Evolutionary conservation across 2,113 vertebrate genomes (phyloP).

Genomic region (Micronycteris hirsuta): DNA sequence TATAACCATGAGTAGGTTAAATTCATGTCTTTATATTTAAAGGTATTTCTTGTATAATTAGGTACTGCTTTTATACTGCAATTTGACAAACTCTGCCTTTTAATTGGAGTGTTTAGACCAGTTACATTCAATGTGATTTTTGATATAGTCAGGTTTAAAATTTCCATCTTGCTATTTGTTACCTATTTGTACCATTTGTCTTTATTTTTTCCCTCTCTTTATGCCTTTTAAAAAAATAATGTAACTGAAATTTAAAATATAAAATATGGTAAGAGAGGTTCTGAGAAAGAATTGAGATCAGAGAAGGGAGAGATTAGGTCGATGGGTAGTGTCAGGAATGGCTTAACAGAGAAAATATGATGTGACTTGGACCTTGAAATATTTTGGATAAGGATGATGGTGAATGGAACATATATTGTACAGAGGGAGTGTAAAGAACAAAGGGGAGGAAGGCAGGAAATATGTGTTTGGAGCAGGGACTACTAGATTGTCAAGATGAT

Average conservation of each 20-base stretch:
- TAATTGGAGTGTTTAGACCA: too few relatives aligned
- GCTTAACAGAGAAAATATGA: not conserved
- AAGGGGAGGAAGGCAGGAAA: not conserved
- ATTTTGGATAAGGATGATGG: not conserved
- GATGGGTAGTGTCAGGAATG: not conserved
- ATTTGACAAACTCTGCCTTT: not conserved
- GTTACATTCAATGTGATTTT: not conserved
- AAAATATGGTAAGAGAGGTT: not conserved
- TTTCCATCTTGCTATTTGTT: not conserved
- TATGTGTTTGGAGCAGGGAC: not conserved
- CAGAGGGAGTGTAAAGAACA: not conserved
- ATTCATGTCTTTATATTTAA: not conserved
- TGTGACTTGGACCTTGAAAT: not conserved
- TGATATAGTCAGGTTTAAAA: not conserved
- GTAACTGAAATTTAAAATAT: not conserved
- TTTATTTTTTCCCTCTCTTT: not conserved
- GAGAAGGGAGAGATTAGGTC: not conserved
- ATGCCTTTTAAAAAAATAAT: not conserved
- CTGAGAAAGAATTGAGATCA: constrained; percentile 12
- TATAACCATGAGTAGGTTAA: too few relatives aligned
- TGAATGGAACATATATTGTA: not conserved
- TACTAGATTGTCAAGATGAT: not conserved
- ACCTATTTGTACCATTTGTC: not conserved
- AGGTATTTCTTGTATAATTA: not conserved
- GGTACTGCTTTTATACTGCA: not conserved